Percentiles rank a stretch among this genome's conserved stretches.
Evolutionary conservation across 2,888 invertebrate species (phyloP).

Genomic region (Watsonalla cultraria): DNA sequence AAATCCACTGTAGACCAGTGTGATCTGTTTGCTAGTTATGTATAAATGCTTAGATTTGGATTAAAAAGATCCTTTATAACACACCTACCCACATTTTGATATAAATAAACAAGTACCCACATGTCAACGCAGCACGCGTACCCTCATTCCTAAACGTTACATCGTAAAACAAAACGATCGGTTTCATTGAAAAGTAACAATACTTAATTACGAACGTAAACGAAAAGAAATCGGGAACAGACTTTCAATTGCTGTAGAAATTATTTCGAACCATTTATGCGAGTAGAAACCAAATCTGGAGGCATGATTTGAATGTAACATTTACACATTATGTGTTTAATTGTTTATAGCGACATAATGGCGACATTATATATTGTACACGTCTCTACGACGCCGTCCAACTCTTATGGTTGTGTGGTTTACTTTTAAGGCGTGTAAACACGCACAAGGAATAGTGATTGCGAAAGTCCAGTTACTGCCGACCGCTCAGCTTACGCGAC

Average conservation of each 20-base stretch:
- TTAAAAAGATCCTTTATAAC: no score
- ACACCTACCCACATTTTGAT: no score
- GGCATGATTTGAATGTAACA: slow-evolving; percentile 50
- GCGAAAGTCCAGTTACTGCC: slow-evolving; percentile 73
- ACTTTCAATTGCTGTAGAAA: slow-evolving; percentile 57
- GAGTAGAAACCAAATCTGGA: slow-evolving; percentile 52
- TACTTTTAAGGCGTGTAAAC: slow-evolving; percentile 63
- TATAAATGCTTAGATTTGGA: no score
- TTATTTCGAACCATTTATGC: slow-evolving; percentile 46
- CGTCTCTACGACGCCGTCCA: slow-evolving; percentile 39
- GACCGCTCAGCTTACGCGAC: slow-evolving; percentile 30
- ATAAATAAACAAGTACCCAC: no score
- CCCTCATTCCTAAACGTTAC: not conserved
- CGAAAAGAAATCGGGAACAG: slow-evolving; percentile 32
- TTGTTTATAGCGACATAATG: slow-evolving; percentile 44
- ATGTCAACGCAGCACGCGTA: not conserved
- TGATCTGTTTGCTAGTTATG: no score
- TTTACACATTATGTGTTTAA: slow-evolving; percentile 44
- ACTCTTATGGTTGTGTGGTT: slow-evolving; percentile 50
- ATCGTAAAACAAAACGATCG: slow-evolving; percentile 1
- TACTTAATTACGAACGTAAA: slow-evolving; percentile 11
- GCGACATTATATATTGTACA: slow-evolving; percentile 50
- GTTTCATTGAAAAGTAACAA: slow-evolving; percentile 11
- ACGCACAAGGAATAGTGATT: slow-evolving; percentile 72
- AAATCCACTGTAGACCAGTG: no score